Base-by-base conservation (phyloP, 2,113 vertebrate genomes). In the Hepsetus odoe region DNA sequence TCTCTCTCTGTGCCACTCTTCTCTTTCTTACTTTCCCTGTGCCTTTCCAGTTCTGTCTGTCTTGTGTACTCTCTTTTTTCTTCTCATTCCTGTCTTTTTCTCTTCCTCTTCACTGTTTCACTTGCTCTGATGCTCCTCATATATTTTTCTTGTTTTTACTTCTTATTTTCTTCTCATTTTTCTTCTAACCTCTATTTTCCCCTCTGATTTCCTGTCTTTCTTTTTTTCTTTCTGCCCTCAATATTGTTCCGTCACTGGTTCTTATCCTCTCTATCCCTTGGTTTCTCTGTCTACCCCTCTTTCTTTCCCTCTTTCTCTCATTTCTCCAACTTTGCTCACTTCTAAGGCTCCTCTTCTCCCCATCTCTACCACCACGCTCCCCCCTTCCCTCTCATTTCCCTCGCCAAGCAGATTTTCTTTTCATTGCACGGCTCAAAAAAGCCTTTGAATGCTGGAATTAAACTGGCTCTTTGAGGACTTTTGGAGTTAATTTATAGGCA, bases 391-490 rank as follows among this genome's bases (percentile, higher is more conserved):
- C 56, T 59, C 56, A 2, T 1, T 26, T 26, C 0, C 22, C n/a
- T 56, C 22, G 10, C 53, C 53, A 28, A 10, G 30, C 59, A 33
- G 14, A 33, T 62, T 62, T 62, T 62, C 28, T 20, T 30, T 62
- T 78, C 40, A 62, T 28, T 77, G 46, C 30, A 51, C 22, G 58
- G 46, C 16, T 26, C 20, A 76, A 7, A 78, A 69, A 72, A 73
- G 44, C 35, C 55, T 38, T 38, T 58, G 46, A 38, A 42, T 22
- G 9, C 20, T 24, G 51, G 51, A 55, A 66, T 62, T 65, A 28
- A 32, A 20, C 77, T 20, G 44, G 64, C 56, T 40, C 79, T 85
- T 72, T 81, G 70, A 86, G 82, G 76, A 79, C 76, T 74, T 72
- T 28, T 56, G 35, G 20, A 83, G 76, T 30, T 82, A 40, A 80